Percentiles rank a stretch among this genome's conserved stretches.
These are phyloP conservation scores for Chlamydotis undulata DNA, from an alignment of 2,113 vertebrate species.

Conservation along the genomic window DNA sequence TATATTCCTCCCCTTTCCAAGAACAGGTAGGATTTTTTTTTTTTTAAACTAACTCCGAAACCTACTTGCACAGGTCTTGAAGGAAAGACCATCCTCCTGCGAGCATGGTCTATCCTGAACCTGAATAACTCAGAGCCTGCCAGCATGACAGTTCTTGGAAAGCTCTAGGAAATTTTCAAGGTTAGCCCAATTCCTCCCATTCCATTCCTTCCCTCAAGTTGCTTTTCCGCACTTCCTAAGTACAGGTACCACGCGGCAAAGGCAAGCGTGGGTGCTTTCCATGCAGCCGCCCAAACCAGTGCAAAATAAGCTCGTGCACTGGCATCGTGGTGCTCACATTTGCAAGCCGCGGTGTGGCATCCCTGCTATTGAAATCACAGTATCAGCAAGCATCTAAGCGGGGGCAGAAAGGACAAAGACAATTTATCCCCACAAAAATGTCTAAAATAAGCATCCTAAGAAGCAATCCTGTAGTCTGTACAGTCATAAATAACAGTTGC, in stretches of 20 bases:
- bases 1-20: not conserved
- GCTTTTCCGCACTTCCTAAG: not conserved
- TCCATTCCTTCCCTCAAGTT: not conserved
- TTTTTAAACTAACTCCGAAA: not conserved
- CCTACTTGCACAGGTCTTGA: not conserved
- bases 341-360: not conserved
- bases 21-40: not conserved
- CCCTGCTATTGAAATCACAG: not conserved
- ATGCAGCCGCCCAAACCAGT: not conserved
- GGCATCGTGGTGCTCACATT: accelerated
- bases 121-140: not conserved
- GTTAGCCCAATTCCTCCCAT: not conserved
- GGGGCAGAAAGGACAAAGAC: not conserved
- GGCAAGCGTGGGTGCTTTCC: not conserved
- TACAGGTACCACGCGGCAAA: not conserved
- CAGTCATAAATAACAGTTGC: not conserved
- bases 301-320: not conserved
- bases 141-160: conserved; percentile 30
- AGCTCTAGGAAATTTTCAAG: not conserved
- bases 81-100: not conserved
- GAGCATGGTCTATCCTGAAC: not conserved
- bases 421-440: not conserved
- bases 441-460: not conserved
- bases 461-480: not conserved
- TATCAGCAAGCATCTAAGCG: not conserved